Evolutionary conservation across 2,797 vertebrate species (phyloP).

Genomic region (Varecia variegata): DNA sequence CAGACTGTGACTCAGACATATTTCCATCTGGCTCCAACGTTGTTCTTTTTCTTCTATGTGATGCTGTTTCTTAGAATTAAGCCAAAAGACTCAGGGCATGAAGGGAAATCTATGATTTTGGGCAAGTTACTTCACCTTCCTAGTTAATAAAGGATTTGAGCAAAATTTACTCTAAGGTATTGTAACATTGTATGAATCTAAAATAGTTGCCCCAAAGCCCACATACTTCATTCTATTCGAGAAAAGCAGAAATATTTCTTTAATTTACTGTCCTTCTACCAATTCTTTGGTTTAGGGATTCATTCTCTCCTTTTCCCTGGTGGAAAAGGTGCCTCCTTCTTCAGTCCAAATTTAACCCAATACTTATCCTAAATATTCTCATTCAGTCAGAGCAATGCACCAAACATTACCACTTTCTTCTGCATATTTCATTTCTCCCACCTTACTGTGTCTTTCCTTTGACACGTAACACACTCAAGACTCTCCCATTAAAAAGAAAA

Average conservation of each 20-base stretch:
- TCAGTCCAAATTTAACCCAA: not conserved
- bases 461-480: not conserved
- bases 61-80: not conserved
- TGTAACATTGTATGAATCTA: not conserved
- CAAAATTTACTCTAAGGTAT: not conserved
- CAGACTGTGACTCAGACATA: not conserved
- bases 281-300: not conserved
- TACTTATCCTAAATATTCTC: not conserved
- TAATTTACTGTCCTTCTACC: not conserved
- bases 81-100: not conserved
- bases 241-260: not conserved
- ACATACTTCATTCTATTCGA: not conserved
- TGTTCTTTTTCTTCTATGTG: not conserved
- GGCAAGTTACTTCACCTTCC: not conserved
- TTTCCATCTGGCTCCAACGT: not conserved
- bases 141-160: not conserved
- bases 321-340: not conserved
- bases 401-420: not conserved
- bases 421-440: not conserved
- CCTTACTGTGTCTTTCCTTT: not conserved
- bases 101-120: not conserved
- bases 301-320: not conserved
- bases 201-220: not conserved
- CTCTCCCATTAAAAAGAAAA: not conserved
- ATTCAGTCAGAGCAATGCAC: not conserved